A percentile compares a stretch with the other conserved stretches of the same genome.
Evolutionary conservation across 92 coral and sea anemone genomes (phyloP).

Genomic region (Phenganax stokvisi): DNA sequence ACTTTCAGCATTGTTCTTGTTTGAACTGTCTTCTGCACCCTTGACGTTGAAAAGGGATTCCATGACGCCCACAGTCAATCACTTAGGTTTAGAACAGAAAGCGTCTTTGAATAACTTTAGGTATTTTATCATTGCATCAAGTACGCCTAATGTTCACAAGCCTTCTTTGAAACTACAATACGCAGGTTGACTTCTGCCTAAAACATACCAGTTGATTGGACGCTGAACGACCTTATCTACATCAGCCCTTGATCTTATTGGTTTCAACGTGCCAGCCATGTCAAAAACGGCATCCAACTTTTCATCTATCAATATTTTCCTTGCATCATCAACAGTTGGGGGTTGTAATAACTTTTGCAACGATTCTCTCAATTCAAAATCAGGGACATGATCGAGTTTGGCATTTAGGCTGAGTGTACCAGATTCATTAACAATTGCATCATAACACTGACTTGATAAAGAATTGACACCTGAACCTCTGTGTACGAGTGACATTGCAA

Average conservation of each 20-base stretch:
- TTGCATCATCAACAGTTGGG: slow-evolving; percentile 35
- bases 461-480: background rate
- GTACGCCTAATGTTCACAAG: slow-evolving; percentile 35
- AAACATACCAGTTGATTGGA: slow-evolving; percentile 48
- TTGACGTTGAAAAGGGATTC: slow-evolving; percentile 23
- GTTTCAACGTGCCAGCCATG: slow-evolving; percentile 49
- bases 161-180: slow-evolving; percentile 50
- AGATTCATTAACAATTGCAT: background rate
- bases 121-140: slow-evolving; percentile 46
- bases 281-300: slow-evolving; percentile 47
- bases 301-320: slow-evolving; percentile 38
- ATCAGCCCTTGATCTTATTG: slow-evolving; percentile 27
- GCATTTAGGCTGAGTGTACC: background rate
- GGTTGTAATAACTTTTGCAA: slow-evolving; percentile 30
- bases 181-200: slow-evolving; percentile 51
- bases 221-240: slow-evolving; percentile 40
- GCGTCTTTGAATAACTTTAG: slow-evolving; percentile 33
- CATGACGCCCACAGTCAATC: slow-evolving; percentile 23
- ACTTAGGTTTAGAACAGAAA: slow-evolving; percentile 38
- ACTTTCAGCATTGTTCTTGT: slow-evolving; percentile 34
- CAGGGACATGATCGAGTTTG: slow-evolving; percentile 3
- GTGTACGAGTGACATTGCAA: slow-evolving; percentile 40
- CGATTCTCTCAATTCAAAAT: background rate
- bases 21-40: slow-evolving; percentile 37
- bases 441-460: background rate